Evolutionary conservation across 2,888 invertebrate species (phyloP).

Genomic region (Microchrysa polita): DNA sequence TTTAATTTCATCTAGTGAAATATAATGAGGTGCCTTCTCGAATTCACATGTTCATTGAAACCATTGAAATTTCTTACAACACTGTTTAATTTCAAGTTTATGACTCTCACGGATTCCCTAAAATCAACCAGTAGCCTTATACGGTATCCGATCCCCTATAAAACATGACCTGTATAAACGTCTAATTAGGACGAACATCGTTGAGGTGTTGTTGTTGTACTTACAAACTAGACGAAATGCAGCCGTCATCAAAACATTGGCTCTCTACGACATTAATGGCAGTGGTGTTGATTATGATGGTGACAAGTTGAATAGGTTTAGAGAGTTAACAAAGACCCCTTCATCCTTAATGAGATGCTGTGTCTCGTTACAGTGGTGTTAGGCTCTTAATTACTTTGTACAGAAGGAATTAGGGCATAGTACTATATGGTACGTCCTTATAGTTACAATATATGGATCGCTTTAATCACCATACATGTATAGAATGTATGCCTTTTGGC

Average conservation of each 20-base stretch:
- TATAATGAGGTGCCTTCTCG: no score
- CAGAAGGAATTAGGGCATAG: conserved; percentile 9
- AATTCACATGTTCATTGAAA: no score
- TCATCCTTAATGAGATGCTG: conserved; percentile 27
- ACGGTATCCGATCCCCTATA: neutral
- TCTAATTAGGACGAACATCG: conserved; percentile 5
- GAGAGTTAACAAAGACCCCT: neutral
- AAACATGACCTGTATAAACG: neutral
- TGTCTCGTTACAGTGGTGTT: conserved; percentile 12
- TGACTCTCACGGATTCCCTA: no score
- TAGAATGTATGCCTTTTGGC: no score
- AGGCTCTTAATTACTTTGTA: conserved; percentile 27
- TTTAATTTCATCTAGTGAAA: no score
- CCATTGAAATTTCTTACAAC: no score
- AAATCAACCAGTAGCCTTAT: neutral
- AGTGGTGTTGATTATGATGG: neutral
- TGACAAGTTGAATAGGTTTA: conserved; percentile 1
- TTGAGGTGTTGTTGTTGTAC: neutral
- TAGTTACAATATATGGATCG: no score
- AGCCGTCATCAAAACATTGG: neutral
- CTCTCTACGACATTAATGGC: neutral
- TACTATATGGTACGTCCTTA: neutral
- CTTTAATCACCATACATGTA: no score
- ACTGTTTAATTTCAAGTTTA: no score
- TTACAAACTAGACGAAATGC: neutral